Percentiles rank a stretch among this genome's conserved stretches.
Evolutionary conservation across 37 sponge, comb jelly and placozoan species (phyloP).

Genomic region (Mnemiopsis leidyi): DNA sequence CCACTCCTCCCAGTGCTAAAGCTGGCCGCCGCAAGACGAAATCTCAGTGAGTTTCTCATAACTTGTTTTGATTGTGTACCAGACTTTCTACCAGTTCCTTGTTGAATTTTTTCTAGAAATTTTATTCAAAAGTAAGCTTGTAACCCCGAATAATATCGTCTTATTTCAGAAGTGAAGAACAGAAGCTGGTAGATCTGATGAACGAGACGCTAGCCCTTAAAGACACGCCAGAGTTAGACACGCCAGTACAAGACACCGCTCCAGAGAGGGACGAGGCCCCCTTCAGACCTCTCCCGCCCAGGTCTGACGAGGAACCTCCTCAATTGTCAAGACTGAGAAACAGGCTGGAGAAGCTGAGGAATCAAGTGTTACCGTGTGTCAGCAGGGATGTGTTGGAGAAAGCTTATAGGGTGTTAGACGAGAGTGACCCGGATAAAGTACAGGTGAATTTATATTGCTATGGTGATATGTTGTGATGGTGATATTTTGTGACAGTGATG

Average conservation of each 20-base stretch:
- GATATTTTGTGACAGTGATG: neutral
- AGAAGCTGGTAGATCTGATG: conserved; percentile 15
- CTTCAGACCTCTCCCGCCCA: neutral
- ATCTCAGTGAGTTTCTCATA: conserved; percentile 31
- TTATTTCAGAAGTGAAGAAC: conserved; percentile 6
- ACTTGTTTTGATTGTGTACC: too few species aligned
- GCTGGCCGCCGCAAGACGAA: neutral
- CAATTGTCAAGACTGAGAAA: conserved; percentile 16
- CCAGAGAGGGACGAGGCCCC: neutral
- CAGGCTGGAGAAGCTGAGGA: conserved; percentile 50
- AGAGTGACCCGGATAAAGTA: conserved; percentile 61
- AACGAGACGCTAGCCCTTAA: neutral
- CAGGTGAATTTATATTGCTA: conserved; percentile 48
- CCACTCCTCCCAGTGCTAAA: conserved; percentile 33
- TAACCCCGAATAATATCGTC: too few species aligned
- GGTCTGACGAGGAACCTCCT: neutral
- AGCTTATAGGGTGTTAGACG: conserved; percentile 59
- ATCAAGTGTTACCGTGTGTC: conserved; percentile 56
- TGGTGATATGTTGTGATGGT: neutral
- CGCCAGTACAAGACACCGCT: neutral
- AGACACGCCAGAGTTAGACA: neutral
- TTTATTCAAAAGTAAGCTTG: too few species aligned
- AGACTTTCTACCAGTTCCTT: too few species aligned
- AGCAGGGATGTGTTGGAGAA: conserved; percentile 63
- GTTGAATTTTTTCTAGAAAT: too few species aligned